These are phyloP conservation scores for Rafetus swinhoei DNA, from an alignment of 2,113 vertebrate species.

Conservation along the genomic window DNA sequence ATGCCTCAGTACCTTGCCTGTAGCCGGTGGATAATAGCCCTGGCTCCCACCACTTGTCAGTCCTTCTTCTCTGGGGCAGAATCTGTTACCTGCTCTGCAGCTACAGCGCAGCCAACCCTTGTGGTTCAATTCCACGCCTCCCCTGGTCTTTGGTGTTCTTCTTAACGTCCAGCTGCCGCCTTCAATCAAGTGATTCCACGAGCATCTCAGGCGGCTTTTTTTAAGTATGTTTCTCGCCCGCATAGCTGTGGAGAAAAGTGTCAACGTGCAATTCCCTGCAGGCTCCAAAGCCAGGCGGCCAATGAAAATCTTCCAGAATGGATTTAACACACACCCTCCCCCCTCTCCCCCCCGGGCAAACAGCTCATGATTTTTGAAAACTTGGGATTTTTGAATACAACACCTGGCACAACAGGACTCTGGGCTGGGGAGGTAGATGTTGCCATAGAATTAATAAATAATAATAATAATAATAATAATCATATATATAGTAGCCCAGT, in stretches of 20 bases:
- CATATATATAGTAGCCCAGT: no score
- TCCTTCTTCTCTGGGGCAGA: not conserved
- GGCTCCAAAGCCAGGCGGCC: no score
- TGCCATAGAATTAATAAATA: not conserved
- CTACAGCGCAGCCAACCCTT: not conserved
- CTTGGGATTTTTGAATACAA: not conserved
- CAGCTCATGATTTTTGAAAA: not conserved
- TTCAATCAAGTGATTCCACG: not conserved
- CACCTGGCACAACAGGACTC: not conserved
- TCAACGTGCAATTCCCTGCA: not conserved
- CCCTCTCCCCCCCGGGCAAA: no score
- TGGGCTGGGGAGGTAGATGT: not conserved
- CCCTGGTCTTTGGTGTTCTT: not conserved
- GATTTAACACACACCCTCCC: not conserved
- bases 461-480: not conserved
- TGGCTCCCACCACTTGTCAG: not conserved
- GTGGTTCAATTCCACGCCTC: not conserved
- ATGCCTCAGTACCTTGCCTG: not conserved
- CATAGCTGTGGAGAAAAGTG: not conserved
- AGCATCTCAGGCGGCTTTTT: fast-evolving
- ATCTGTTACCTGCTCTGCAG: not conserved
- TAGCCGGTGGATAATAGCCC: not conserved
- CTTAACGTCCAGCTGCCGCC: fast-evolving
- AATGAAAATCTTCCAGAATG: not conserved
- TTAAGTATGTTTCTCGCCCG: not conserved